Percentiles rank a stretch among this genome's conserved stretches.
Evolutionary conservation across 2,113 vertebrate species (phyloP).

Genomic region (Papio anubis): DNA sequence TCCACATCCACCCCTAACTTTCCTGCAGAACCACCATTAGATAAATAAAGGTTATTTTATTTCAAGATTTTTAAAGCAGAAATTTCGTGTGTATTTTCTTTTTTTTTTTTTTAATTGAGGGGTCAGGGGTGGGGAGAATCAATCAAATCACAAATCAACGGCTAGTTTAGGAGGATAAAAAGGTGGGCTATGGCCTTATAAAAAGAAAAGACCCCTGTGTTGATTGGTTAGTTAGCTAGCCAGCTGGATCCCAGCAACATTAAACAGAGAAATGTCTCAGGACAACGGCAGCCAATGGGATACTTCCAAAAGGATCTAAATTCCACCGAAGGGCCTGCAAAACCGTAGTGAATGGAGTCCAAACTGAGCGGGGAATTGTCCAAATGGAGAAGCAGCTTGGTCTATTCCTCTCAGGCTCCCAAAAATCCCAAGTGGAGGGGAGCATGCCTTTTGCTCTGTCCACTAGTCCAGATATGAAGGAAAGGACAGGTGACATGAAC

Average conservation of each 20-base stretch:
- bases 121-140: neutral
- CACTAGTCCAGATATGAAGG: neutral
- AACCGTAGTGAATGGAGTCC: accelerated
- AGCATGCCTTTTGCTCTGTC: accelerated
- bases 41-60: neutral
- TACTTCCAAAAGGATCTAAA: neutral
- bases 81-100: neutral
- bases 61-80: neutral
- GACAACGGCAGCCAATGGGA: neutral
- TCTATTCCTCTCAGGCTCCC: too few relatives aligned
- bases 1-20: neutral
- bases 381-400: accelerated
- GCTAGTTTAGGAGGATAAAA: neutral
- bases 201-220: neutral
- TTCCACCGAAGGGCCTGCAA: neutral
- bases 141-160: neutral
- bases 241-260: neutral
- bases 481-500: neutral
- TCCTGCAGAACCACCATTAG: neutral
- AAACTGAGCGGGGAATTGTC: accelerated
- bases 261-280: neutral
- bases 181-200: too few relatives aligned
- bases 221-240: neutral
- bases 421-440: accelerated
- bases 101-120: too few relatives aligned